Conservation (phyloP, 2,797 vertebrate genomes). For the Microctenopoma lineatum region DNA sequence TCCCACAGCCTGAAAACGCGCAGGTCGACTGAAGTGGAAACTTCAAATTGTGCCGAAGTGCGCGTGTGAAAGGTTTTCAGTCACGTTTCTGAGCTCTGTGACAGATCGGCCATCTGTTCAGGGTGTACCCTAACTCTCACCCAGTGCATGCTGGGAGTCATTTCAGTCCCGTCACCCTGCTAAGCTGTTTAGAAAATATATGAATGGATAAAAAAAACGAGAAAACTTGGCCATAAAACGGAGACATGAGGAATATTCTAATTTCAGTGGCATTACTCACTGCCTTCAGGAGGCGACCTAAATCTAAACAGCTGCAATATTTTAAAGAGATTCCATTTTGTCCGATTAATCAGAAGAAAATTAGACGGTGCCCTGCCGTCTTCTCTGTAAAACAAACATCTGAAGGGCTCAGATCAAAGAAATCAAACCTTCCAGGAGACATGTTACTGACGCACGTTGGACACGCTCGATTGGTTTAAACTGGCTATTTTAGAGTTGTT, state of each 20-base stretch:
- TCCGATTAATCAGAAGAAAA: not conserved
- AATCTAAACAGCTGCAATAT: not conserved
- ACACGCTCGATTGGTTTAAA: too few species aligned
- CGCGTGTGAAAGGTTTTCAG: conserved; percentile 17
- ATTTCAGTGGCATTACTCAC: not conserved
- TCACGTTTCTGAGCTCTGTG: conserved; percentile 31
- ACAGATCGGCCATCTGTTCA: conserved; percentile 11
- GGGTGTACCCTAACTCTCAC: not conserved
- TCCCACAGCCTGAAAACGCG: conserved; percentile 7
- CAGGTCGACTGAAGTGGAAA: conserved; percentile 47
- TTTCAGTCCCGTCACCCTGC: not conserved
- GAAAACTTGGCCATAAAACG: not conserved
- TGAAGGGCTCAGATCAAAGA: too few species aligned
- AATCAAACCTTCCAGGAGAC: too few species aligned
- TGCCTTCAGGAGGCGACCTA: not conserved
- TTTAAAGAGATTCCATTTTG: not conserved
- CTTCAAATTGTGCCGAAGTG: conserved; percentile 50
- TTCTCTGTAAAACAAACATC: too few species aligned
- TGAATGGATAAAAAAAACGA: not conserved
- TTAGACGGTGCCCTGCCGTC: too few species aligned
- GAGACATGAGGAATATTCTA: not conserved
- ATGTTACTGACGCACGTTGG: too few species aligned
- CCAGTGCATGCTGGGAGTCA: conserved; percentile 20
- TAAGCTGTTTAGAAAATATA: conserved; percentile 3
- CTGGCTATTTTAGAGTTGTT: too few species aligned